Percentiles rank a stretch among this genome's conserved stretches.
phyloP scores from a whole-genome alignment of 2,888 invertebrate species.

The Apocheima hispidaria region DNA sequence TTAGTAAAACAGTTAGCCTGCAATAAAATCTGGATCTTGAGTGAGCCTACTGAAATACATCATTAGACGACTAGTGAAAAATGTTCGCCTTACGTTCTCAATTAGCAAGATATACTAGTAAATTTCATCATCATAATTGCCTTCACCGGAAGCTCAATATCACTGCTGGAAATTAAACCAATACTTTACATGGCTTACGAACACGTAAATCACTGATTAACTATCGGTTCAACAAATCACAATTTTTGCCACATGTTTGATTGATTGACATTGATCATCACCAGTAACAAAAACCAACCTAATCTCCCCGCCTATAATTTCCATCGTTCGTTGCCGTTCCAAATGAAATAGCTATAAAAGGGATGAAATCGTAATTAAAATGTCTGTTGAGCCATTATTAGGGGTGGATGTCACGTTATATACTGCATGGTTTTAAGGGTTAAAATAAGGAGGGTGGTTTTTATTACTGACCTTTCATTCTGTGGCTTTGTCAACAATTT shows the following conservation, averaged over 20 bases:
- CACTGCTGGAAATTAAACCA: neutral
- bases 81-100: no score
- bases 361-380: constrained; percentile 65
- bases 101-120: neutral
- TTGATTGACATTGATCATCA: neutral
- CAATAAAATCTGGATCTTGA: no score
- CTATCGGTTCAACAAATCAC: no score
- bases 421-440: constrained; percentile 35
- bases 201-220: no score
- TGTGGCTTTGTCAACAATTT: neutral
- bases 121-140: neutral
- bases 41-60: no score
- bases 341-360: constrained; percentile 60
- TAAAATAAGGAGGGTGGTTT: constrained; percentile 21
- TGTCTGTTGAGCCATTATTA: constrained; percentile 55
- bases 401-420: constrained; percentile 40
- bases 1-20: no score
- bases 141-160: neutral
- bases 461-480: constrained; percentile 17
- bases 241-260: no score
- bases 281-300: constrained; percentile 2
- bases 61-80: no score
- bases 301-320: constrained; percentile 47
- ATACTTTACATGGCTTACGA: no score
- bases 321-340: constrained; percentile 58